These are phyloP conservation scores for Eubasilissa splendida DNA, from an alignment of 2,888 invertebrate genomes.

Conservation along the genomic window DNA sequence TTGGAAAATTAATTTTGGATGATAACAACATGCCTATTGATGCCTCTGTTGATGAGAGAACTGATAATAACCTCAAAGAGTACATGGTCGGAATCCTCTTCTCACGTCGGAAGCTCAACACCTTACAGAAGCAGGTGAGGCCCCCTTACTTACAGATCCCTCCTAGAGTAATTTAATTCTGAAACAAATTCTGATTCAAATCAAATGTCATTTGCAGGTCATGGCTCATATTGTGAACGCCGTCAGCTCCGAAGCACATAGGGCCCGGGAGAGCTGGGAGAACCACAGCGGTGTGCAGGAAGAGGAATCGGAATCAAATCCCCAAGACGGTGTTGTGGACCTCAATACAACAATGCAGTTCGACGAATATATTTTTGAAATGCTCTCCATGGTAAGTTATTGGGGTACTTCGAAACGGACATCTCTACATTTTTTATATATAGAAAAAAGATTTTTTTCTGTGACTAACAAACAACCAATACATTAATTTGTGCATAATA, in stretches of 20 bases:
- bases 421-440: no score
- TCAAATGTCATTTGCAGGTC: conserved; percentile 71
- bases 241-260: conserved; percentile 89
- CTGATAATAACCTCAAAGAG: conserved; percentile 84
- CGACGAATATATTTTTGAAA: conserved; percentile 98
- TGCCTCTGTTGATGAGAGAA: conserved; percentile 50
- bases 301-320: conserved; percentile 59
- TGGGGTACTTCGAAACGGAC: background rate
- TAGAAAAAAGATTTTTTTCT: no score
- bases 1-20: conserved; percentile 84
- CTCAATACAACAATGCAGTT: conserved; percentile 64
- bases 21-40: conserved; percentile 39
- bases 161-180: no score
- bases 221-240: conserved; percentile 93
- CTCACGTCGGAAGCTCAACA: conserved; percentile 92
- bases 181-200: no score
- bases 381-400: conserved; percentile 87
- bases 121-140: conserved; percentile 89
- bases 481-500: no score
- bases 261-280: conserved; percentile 95
- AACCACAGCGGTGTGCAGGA: conserved; percentile 68
- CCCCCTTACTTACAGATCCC: no score
- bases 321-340: conserved; percentile 62
- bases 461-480: no score
- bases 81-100: conserved; percentile 98